phyloP scores from a whole-genome alignment of 1,140 invertebrate species.

The Planococcus citri region DNA sequence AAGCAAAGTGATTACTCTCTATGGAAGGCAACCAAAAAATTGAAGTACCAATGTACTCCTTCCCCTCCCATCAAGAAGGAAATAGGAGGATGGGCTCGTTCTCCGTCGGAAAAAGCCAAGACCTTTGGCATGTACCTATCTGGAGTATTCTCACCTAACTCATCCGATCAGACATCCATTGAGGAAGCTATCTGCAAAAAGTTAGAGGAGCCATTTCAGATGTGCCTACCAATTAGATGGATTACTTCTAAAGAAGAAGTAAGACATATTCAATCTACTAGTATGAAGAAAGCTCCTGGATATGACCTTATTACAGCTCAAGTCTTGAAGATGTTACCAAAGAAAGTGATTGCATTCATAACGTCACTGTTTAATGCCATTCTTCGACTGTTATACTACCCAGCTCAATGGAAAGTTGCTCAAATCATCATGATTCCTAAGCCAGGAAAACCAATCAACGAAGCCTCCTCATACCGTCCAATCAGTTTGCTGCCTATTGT shows the following conservation, averaged over 20 bases:
- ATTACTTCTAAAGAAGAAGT: constrained; percentile 5
- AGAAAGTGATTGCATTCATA: constrained; percentile 21
- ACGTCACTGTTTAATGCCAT: constrained; percentile 21
- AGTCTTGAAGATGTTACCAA: constrained; percentile 5
- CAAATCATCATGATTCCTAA: constrained; percentile 31
- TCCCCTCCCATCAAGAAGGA: background rate
- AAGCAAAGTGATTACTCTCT: background rate
- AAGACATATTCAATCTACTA: constrained; percentile 7
- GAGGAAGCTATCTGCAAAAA: background rate
- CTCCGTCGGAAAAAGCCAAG: no score
- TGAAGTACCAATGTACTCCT: background rate
- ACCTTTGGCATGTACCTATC: background rate
- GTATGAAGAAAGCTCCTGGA: constrained; percentile 22
- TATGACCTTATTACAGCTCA: constrained; percentile 21
- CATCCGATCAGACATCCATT: background rate
- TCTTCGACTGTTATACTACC: constrained; percentile 19
- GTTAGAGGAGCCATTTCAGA: background rate
- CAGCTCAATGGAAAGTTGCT: constrained; percentile 31
- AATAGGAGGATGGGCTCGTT: no score
- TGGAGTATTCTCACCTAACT: background rate
- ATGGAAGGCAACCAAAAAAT: background rate
- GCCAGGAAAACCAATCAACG: constrained; percentile 30
- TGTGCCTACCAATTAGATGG: background rate
- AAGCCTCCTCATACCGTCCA: constrained; percentile 30
- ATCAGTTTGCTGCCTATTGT: constrained; percentile 31